A percentile compares a stretch with the other conserved stretches of the same genome.
phyloP scores from a whole-genome alignment of 2,797 vertebrate genomes.

The Rhinophrynus dorsalis region DNA sequence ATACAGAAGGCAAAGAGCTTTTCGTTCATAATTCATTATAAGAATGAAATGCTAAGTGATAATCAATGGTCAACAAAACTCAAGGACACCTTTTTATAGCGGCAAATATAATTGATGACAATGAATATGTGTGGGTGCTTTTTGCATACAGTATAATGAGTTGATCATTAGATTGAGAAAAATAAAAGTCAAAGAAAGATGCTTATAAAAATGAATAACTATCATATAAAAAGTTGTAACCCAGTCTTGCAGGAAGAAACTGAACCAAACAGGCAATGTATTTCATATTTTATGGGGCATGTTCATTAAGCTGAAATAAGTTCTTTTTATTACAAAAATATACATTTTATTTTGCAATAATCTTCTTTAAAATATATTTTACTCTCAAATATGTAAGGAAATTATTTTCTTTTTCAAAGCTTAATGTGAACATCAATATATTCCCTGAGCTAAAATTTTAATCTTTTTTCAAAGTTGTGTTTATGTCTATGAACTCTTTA shows the following conservation, averaged over 20 bases:
- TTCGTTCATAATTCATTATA: conserved; percentile 18
- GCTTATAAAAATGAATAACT: conserved; percentile 15
- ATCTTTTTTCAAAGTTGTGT: too few species aligned
- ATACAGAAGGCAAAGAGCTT: conserved; percentile 1
- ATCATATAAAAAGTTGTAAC: not conserved
- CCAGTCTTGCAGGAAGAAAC: not conserved
- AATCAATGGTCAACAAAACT: conserved; percentile 33
- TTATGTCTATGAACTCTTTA: too few species aligned
- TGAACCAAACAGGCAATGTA: not conserved
- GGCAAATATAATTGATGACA: conserved; percentile 31
- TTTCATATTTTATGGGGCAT: not conserved
- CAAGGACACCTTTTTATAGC: conserved; percentile 35
- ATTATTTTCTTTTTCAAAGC: too few species aligned
- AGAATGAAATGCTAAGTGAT: conserved; percentile 16
- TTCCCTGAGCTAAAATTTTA: too few species aligned
- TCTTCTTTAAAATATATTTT: not conserved
- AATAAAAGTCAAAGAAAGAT: conserved; percentile 5
- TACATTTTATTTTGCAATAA: not conserved
- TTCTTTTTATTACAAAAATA: not conserved
- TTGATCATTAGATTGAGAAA: conserved; percentile 11
- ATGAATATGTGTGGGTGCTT: conserved; percentile 24
- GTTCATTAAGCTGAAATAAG: not conserved
- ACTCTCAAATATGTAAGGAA: too few species aligned
- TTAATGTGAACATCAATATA: too few species aligned
- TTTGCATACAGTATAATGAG: conserved; percentile 13